Base-by-base conservation (phyloP, 2,113 vertebrate species). In the Eptesicus fuscus region DNA sequence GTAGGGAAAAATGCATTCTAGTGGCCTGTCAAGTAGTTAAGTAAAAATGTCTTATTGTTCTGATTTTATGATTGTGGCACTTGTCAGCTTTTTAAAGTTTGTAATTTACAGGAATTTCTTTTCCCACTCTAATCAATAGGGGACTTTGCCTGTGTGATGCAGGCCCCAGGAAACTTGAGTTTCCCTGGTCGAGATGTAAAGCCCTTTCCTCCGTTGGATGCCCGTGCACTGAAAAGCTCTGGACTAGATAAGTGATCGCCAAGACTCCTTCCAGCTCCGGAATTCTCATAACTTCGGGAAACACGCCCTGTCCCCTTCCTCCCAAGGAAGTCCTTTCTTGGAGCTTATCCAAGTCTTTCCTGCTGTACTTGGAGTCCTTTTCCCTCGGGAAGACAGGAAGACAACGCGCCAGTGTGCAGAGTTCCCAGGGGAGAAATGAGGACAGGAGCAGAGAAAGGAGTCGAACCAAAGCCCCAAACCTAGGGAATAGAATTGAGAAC, bases 291-390 rank as follows among this genome's bases (percentile, higher is more conserved):
- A 69, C 37, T 77, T n/a, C 4, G 47, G 47, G 53, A 70, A 78
- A 16, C 8, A 25, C 10, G 9, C 32, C 18, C 95, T 53, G 59
- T 30, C 63, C 63, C 51, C 71, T 42, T 49, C 6, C 51, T 59
- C 61, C 30, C 16, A 49, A 93, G 90, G 90, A 97, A 93, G 91
- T 85, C 71, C 70, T 90, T 91, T 56, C 65, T n/a, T 82, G 88
- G 80, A 92, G 76, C 59, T 61, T 28, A 85, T 80, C 93, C 94
- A 95, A 49, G 80, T 61, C n/a, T 77, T 90, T 87, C 44, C 76
- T 88, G 90, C 53, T 77, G 76, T 63, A 65, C 76, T 74, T 70
- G 37, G 65, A 44, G 84, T 28, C 74, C 47, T 47, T 18, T 25
- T 78, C 88, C 35, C 70, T 40, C 8, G 47, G 35, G 47, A 30